phyloP scores from a whole-genome alignment of 2,797 vertebrate genomes.

The Acipenser transmontanus region DNA sequence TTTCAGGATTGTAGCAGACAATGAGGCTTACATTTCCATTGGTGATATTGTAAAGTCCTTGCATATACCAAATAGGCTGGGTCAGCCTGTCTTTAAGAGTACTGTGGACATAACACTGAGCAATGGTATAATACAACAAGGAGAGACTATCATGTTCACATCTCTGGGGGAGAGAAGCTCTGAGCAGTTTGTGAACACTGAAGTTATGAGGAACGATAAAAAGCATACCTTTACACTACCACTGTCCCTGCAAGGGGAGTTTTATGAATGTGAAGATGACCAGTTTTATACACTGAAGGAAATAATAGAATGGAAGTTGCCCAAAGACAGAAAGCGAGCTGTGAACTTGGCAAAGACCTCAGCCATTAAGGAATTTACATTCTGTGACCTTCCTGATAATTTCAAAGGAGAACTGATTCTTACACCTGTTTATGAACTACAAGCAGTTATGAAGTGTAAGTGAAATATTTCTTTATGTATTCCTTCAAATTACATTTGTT shows the following conservation, averaged over 20 bases:
- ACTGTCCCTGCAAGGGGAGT: slow-evolving; percentile 59
- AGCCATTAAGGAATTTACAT: slow-evolving; percentile 33
- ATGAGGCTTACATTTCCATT: slow-evolving; percentile 57
- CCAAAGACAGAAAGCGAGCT: slow-evolving; percentile 53
- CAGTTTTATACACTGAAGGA: slow-evolving; percentile 72
- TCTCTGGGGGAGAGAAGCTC: slow-evolving; percentile 43
- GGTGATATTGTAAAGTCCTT: slow-evolving; percentile 59
- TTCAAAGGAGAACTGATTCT: slow-evolving; percentile 56
- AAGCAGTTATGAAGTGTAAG: slow-evolving; percentile 73
- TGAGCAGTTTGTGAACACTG: slow-evolving; percentile 46
- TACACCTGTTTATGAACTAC: slow-evolving; percentile 68
- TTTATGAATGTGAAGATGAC: slow-evolving; percentile 70
- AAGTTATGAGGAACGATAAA: slow-evolving; percentile 41
- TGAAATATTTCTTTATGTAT: slow-evolving; percentile 26
- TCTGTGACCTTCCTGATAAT: slow-evolving; percentile 47
- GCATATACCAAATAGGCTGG: slow-evolving; percentile 50
- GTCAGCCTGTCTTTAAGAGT: slow-evolving; percentile 59
- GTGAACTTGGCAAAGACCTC: slow-evolving; percentile 53
- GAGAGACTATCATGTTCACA: slow-evolving; percentile 56
- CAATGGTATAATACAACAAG: slow-evolving; percentile 42
- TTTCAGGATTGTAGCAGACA: slow-evolving; percentile 64
- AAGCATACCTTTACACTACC: slow-evolving; percentile 50
- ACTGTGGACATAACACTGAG: slow-evolving; percentile 41
- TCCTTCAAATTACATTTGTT: too few species aligned
- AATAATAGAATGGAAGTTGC: slow-evolving; percentile 70